A percentile compares a stretch with the other conserved stretches of the same genome.
These are phyloP conservation scores for Pyrocoelia pectoralis DNA, from an alignment of 2,888 invertebrate species.

Conservation along the genomic window DNA sequence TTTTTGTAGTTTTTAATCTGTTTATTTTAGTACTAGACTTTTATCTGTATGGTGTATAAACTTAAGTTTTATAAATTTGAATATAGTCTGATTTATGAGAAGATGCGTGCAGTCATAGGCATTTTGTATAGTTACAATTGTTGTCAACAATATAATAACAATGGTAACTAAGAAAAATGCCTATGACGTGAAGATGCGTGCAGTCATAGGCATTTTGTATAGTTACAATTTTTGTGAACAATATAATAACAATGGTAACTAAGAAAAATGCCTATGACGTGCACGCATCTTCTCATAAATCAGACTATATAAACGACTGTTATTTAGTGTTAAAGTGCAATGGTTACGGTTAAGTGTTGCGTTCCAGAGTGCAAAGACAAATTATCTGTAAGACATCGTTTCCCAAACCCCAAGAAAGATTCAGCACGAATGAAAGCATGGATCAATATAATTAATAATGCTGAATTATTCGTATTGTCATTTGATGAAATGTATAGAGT, in stretches of 20 bases:
- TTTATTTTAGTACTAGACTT: conserved; percentile 4
- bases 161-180: no score
- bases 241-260: no score
- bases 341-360: background rate
- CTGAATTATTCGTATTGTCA: background rate
- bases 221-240: no score
- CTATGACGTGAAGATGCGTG: no score
- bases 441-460: conserved; percentile 5
- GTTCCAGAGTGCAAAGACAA: conserved; percentile 9
- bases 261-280: no score
- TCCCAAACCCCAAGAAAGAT: conserved; percentile 6
- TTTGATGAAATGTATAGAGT: conserved; percentile 5
- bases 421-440: conserved; percentile 1
- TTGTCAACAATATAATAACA: no score
- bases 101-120: no score
- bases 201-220: no score
- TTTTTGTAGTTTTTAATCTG: background rate
- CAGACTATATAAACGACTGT: conserved; percentile 1
- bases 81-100: no score
- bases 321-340: conserved; percentile 7
- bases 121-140: no score
- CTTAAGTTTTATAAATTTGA: conserved; percentile 4
- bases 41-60: conserved; percentile 4
- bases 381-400: conserved; percentile 5
- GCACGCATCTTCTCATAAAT: no score